Conservation (phyloP, 2,888 invertebrate genomes). For the Drosophila leonis region DNA sequence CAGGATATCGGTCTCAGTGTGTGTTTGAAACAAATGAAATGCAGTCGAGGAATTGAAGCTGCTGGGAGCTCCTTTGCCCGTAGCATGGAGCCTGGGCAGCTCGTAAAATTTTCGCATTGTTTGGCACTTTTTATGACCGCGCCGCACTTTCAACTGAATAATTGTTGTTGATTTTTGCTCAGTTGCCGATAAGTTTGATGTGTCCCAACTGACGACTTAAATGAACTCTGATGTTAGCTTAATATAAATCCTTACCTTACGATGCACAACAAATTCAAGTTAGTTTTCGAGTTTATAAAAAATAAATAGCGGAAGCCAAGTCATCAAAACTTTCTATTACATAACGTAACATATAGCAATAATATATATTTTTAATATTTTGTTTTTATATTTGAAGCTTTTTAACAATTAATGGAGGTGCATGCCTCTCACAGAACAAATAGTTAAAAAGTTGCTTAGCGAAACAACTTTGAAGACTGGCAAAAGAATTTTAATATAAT, state of each 20-base stretch:
- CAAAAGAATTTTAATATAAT: too few species aligned
- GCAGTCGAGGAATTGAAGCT: conserved; percentile 22
- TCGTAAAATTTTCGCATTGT: conserved; percentile 74
- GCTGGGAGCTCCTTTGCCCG: neutral
- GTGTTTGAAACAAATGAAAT: conserved; percentile 57
- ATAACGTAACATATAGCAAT: too few species aligned
- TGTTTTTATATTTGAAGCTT: too few species aligned
- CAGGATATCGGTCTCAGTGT: conserved; percentile 41
- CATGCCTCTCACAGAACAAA: neutral
- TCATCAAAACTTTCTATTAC: too few species aligned
- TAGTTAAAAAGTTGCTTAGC: neutral
- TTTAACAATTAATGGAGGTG: too few species aligned
- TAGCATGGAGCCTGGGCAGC: conserved; percentile 32
- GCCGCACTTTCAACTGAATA: conserved; percentile 65
- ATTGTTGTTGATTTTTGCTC: conserved; percentile 66
- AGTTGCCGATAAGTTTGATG: conserved; percentile 67
- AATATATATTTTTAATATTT: too few species aligned
- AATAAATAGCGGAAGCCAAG: neutral
- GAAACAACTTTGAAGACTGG: neutral
- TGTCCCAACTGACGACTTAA: conserved; percentile 46
- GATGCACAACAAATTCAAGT: too few species aligned
- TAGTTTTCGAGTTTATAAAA: neutral
- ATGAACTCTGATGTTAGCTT: conserved; percentile 42
- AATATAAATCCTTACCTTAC: neutral
- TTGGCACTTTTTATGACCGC: conserved; percentile 68